These are phyloP conservation scores for Pogonognathellus flavescens DNA, from an alignment of 1,140 invertebrate species.

Conservation along the genomic window DNA sequence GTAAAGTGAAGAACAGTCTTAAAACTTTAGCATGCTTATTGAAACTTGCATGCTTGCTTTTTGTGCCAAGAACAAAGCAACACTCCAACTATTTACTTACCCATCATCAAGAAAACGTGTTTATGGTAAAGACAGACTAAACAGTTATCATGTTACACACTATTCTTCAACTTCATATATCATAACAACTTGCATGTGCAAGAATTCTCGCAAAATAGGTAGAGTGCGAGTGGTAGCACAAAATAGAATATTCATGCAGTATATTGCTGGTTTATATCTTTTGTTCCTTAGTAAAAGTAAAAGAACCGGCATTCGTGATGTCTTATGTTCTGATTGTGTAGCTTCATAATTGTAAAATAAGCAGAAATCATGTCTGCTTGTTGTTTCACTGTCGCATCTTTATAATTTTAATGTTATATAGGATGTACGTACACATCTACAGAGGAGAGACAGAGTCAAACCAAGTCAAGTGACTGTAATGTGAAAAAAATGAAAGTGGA, in stretches of 20 bases:
- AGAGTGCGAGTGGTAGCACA: background rate
- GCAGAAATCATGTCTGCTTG: too few species aligned
- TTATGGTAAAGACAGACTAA: background rate
- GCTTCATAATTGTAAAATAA: too few species aligned
- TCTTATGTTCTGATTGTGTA: too few species aligned
- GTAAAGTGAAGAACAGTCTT: background rate
- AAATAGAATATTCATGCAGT: background rate
- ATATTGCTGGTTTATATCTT: too few species aligned
- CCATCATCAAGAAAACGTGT: background rate
- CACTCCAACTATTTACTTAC: background rate
- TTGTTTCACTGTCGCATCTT: background rate
- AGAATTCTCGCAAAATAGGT: background rate
- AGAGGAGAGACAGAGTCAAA: too few species aligned
- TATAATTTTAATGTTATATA: too few species aligned
- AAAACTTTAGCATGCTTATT: background rate
- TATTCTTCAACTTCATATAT: background rate
- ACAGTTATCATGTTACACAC: background rate
- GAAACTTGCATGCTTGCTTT: conserved; percentile 11
- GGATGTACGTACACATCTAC: too few species aligned
- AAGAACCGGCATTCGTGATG: too few species aligned
- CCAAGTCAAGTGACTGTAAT: too few species aligned
- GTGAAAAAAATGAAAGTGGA: too few species aligned
- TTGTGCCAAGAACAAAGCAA: conserved; percentile 31
- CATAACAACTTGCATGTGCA: background rate
- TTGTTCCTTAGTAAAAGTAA: too few species aligned